Evolutionary conservation across 2,888 invertebrate species (phyloP).

Genomic region (Drosophila maculinotata): DNA sequence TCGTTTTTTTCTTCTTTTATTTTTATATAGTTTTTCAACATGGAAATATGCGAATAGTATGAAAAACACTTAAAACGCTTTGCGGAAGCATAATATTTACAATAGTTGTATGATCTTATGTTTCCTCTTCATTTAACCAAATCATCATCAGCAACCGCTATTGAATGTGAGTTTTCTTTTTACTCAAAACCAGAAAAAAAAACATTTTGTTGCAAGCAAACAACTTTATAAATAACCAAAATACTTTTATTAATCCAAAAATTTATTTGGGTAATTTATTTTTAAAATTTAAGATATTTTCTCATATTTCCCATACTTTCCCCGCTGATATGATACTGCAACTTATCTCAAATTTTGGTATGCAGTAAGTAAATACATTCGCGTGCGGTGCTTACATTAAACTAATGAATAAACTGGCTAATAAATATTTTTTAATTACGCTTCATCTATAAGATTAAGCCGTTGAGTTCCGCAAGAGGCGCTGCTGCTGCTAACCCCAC

Average conservation of each 20-base stretch:
- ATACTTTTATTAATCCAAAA: slow-evolving; percentile 19
- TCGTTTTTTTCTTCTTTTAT: slow-evolving; percentile 7
- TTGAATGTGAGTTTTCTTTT: slow-evolving; percentile 22
- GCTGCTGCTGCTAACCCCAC: background rate
- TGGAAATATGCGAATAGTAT: slow-evolving; percentile 21
- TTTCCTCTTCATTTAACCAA: slow-evolving; percentile 38
- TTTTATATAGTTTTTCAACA: slow-evolving; percentile 38
- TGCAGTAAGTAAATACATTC: slow-evolving; percentile 31
- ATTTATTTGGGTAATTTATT: slow-evolving; percentile 1
- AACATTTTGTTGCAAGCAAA: background rate
- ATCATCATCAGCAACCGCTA: slow-evolving; percentile 25
- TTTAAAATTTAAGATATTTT: slow-evolving; percentile 2
- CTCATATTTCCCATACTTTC: slow-evolving; percentile 34
- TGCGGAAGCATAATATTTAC: slow-evolving; percentile 45
- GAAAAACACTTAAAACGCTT: slow-evolving; percentile 25
- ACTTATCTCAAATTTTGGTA: slow-evolving; percentile 18
- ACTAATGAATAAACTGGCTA: slow-evolving; percentile 55
- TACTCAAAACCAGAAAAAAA: slow-evolving; percentile 6
- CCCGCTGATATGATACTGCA: background rate
- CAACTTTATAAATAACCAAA: too few species aligned
- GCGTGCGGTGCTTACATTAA: slow-evolving; percentile 55
- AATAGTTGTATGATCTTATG: slow-evolving; percentile 20
- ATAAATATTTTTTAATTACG: slow-evolving; percentile 70
- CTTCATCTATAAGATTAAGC: slow-evolving; percentile 47
- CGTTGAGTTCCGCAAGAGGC: slow-evolving; percentile 58